Evolutionary conservation across 2,797 vertebrate species (phyloP).

Genomic region (Eutrigla gurnardus): DNA sequence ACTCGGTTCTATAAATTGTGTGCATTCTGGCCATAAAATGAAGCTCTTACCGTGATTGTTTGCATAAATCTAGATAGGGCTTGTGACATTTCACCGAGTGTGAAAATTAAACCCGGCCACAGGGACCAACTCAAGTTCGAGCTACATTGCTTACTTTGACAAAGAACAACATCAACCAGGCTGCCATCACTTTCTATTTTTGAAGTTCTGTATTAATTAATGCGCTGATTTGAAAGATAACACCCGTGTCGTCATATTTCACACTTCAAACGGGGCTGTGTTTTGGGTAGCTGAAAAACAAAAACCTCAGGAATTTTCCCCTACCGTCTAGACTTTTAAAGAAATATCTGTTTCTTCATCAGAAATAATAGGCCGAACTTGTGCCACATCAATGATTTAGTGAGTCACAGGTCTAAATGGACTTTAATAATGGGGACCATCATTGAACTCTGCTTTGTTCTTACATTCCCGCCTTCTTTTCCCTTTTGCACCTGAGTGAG

Average conservation of each 20-base stretch:
- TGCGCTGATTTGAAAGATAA: conserved; percentile 27
- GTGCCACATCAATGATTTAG: neutral
- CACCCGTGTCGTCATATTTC: conserved; percentile 38
- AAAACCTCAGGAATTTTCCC: conserved; percentile 3
- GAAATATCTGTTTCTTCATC: conserved; percentile 2
- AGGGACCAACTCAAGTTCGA: conserved; percentile 28
- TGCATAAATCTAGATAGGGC: conserved; percentile 60
- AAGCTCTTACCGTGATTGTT: conserved; percentile 68
- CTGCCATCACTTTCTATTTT: conserved; percentile 42
- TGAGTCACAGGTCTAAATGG: conserved; percentile 22
- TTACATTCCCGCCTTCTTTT: conserved; percentile 1
- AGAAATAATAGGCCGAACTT: neutral
- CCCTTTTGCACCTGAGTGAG: conserved; percentile 5
- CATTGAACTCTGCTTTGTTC: neutral
- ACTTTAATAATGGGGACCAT: conserved; percentile 8
- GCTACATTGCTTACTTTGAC: neutral
- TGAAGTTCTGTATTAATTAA: conserved; percentile 19
- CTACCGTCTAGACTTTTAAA: neutral
- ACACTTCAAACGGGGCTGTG: conserved; percentile 34
- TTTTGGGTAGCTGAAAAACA: conserved; percentile 20
- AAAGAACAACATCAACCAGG: conserved; percentile 7
- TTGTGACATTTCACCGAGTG: conserved; percentile 45
- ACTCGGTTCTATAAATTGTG: conserved; percentile 51
- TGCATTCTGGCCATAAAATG: conserved; percentile 54
- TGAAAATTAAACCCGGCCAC: conserved; percentile 42